Conservation (phyloP, 2,113 vertebrate genomes). For the Choloepus hoffmanni region DNA sequence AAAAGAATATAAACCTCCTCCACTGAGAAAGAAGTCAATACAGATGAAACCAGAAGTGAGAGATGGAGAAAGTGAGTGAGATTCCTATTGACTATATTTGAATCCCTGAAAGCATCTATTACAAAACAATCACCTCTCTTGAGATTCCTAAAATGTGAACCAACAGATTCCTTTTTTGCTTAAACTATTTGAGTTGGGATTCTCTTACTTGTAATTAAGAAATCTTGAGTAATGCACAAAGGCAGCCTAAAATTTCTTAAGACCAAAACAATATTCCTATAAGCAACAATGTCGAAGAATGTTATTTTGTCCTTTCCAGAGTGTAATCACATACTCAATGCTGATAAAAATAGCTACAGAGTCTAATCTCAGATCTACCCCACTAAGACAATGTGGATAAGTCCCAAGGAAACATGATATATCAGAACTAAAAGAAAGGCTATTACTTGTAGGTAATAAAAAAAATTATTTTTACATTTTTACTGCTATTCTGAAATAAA, state of each 20-base stretch:
- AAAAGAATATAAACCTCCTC: background rate
- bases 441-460: background rate
- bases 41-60: background rate
- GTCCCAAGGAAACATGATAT: background rate
- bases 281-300: background rate
- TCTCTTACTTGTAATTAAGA: constrained; percentile 34
- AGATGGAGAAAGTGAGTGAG: background rate
- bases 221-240: background rate
- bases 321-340: background rate
- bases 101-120: background rate
- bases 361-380: background rate
- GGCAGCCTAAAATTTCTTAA: background rate
- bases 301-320: background rate
- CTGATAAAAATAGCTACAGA: background rate
- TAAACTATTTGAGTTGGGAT: background rate
- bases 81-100: background rate
- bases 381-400: background rate
- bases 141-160: background rate
- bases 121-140: background rate
- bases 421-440: background rate
- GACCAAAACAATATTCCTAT: background rate
- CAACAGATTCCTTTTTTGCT: background rate
- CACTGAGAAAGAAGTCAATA: background rate
- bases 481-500: background rate
- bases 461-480: background rate